Conservation (phyloP, 2,797 vertebrate species). For the Peromyscus melanophrys region DNA sequence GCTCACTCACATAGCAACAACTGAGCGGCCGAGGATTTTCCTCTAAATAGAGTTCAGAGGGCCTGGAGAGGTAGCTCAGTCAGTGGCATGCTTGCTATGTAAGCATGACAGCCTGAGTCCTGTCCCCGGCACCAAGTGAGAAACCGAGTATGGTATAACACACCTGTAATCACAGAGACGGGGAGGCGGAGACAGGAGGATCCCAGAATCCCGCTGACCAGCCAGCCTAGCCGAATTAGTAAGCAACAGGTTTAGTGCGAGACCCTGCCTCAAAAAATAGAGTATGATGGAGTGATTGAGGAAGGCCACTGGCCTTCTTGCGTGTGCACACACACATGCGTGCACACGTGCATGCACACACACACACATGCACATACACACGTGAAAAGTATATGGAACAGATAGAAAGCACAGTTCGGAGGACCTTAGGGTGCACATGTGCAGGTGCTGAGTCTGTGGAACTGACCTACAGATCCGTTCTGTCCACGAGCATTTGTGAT, state of each 20-base stretch:
- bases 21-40: fast-evolving
- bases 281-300: neutral
- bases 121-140: neutral
- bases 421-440: neutral
- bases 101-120: neutral
- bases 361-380: too few species aligned
- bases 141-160: neutral
- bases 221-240: neutral
- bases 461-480: neutral
- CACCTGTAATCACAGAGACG: neutral
- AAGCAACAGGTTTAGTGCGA: neutral
- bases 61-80: neutral
- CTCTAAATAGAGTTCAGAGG: neutral
- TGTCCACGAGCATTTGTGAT: neutral
- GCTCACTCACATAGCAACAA: fast-evolving
- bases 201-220: neutral
- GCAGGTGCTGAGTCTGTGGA: neutral
- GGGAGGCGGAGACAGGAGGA: neutral
- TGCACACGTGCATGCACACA: too few species aligned
- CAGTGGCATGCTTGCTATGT: neutral
- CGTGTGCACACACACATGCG: too few species aligned
- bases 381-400: neutral
- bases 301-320: neutral
- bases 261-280: neutral
- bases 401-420: neutral